Conservation (phyloP, 2,113 vertebrate genomes). For the Penelope pileata region DNA sequence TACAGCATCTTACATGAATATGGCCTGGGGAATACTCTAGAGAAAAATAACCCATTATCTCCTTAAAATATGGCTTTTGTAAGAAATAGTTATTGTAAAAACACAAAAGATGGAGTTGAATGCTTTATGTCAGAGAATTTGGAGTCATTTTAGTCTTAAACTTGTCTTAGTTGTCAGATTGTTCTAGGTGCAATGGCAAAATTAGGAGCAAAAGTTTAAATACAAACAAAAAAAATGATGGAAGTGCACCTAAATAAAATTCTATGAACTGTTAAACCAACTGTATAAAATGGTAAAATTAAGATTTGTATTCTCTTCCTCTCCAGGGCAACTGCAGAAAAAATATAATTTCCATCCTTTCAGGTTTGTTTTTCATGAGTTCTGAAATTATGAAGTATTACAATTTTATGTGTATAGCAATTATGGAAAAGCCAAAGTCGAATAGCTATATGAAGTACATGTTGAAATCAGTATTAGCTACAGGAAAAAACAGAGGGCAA, state of each 20-base stretch:
- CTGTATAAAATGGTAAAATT: background rate
- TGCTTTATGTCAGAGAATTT: background rate
- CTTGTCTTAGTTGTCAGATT: background rate
- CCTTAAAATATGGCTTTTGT: background rate
- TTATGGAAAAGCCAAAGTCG: background rate
- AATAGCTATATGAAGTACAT: rapidly evolving
- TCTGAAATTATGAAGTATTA: background rate
- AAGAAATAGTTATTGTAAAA: background rate
- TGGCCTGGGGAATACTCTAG: background rate
- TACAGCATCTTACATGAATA: background rate
- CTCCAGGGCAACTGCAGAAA: background rate
- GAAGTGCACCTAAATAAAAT: background rate
- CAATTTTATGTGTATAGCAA: background rate
- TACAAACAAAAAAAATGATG: background rate
- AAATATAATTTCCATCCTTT: background rate
- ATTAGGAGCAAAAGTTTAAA: background rate
- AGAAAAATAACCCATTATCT: background rate
- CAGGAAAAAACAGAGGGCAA: background rate
- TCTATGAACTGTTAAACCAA: background rate
- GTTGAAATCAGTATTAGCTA: background rate
- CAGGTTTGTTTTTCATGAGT: background rate
- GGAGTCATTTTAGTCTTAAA: background rate
- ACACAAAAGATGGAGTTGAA: background rate
- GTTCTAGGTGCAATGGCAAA: background rate
- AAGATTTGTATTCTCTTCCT: background rate